Evolutionary conservation across 2,888 invertebrate species (phyloP).

Genomic region (Epirrhoe tristata): DNA sequence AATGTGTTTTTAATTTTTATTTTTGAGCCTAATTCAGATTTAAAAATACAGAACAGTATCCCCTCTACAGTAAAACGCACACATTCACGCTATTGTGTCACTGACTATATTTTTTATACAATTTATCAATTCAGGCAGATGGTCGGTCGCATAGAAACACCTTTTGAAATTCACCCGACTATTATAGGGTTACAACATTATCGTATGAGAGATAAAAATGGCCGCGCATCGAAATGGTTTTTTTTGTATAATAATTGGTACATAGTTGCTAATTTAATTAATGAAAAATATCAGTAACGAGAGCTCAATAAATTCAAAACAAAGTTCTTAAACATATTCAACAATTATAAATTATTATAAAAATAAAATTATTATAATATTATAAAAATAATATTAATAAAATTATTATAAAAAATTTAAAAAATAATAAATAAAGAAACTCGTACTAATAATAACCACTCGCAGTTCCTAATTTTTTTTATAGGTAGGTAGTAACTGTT

Average conservation of each 20-base stretch:
- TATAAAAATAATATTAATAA: too few species aligned
- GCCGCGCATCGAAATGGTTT: slow-evolving; percentile 49
- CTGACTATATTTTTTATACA: slow-evolving; percentile 75
- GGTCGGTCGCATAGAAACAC: slow-evolving; percentile 76
- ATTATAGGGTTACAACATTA: slow-evolving; percentile 80
- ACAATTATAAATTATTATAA: too few species aligned
- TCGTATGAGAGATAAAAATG: slow-evolving; percentile 72
- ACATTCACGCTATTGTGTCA: slow-evolving; percentile 60
- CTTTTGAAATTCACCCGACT: slow-evolving; percentile 76
- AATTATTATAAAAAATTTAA: too few species aligned
- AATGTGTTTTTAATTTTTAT: not conserved
- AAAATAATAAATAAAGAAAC: too few species aligned
- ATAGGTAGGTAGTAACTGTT: too few species aligned
- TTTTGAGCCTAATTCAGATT: slow-evolving; percentile 23
- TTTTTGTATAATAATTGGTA: slow-evolving; percentile 1
- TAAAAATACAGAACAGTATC: slow-evolving; percentile 47
- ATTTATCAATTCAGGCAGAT: slow-evolving; percentile 83
- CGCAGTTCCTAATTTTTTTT: too few species aligned
- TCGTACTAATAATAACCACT: too few species aligned
- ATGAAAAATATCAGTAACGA: not conserved
- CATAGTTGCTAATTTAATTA: not conserved
- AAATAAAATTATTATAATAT: too few species aligned
- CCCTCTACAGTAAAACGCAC: slow-evolving; percentile 51
- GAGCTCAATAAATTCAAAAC: too few species aligned
- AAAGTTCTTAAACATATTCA: too few species aligned